A percentile compares a stretch with the other conserved stretches of the same genome.
phyloP scores from a whole-genome alignment of 2,888 invertebrate genomes.

The Euplexia lucipara region DNA sequence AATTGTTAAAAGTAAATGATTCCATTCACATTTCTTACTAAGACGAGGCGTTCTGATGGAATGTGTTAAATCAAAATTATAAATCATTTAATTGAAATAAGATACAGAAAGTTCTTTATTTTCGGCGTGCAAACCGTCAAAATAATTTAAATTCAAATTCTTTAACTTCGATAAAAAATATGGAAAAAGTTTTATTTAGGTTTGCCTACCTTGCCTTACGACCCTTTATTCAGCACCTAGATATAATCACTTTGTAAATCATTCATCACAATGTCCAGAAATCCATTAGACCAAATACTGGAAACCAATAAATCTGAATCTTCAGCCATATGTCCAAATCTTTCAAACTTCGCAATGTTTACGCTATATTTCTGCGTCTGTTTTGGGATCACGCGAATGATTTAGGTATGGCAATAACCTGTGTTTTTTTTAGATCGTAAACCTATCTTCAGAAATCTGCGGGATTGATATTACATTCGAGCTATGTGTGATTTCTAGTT shows the following conservation, averaged over 20 bases:
- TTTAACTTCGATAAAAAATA: no score
- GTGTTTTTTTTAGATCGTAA: constrained; percentile 53
- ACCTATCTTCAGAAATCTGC: constrained; percentile 49
- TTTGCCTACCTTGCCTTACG: no score
- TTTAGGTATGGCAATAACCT: constrained; percentile 55
- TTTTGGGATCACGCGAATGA: constrained; percentile 48
- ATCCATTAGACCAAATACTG: constrained; percentile 27
- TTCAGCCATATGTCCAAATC: constrained; percentile 13
- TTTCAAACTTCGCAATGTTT: constrained; percentile 32
- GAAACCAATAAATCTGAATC: constrained; percentile 15
- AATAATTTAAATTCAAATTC: no score
- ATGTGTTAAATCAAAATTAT: no score
- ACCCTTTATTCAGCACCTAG: not conserved
- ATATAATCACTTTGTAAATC: constrained; percentile 16
- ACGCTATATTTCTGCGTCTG: constrained; percentile 26
- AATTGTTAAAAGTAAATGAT: no score
- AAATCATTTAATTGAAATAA: no score
- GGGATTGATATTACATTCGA: constrained; percentile 35
- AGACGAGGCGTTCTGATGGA: no score
- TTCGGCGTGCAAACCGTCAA: no score
- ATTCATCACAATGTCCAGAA: not conserved
- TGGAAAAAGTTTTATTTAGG: no score
- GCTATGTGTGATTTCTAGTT: constrained; percentile 9
- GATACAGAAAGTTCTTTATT: no score
- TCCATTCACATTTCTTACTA: no score